A percentile compares a stretch with the other conserved stretches of the same genome.
These are phyloP conservation scores for Synergus gifuensis DNA, from an alignment of 2,888 invertebrate species.

Conservation along the genomic window DNA sequence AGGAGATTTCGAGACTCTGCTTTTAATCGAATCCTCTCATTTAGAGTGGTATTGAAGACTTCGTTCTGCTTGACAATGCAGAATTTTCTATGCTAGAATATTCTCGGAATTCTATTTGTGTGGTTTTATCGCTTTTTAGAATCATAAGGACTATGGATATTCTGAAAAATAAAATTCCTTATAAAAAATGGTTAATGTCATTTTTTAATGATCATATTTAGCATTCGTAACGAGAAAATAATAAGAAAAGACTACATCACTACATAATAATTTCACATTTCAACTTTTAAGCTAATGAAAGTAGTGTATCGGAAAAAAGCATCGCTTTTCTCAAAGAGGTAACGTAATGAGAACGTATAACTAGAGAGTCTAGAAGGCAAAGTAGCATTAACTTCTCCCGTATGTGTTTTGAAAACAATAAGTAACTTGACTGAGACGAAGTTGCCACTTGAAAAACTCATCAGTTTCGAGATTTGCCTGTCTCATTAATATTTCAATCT, in stretches of 20 bases:
- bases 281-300: not conserved
- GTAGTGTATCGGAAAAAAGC: not conserved
- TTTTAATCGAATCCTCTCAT: slow-evolving; percentile 41
- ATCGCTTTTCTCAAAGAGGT: slow-evolving; percentile 33
- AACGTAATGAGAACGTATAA: slow-evolving; percentile 55
- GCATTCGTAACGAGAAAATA: too few relatives aligned
- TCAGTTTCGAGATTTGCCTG: slow-evolving; percentile 55
- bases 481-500: not conserved
- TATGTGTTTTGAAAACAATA: slow-evolving; percentile 62
- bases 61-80: slow-evolving; percentile 15
- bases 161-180: not conserved
- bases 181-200: too few relatives aligned
- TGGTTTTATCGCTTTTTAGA: not conserved
- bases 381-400: slow-evolving; percentile 60
- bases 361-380: slow-evolving; percentile 66
- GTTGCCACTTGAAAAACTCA: slow-evolving; percentile 69
- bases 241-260: too few relatives aligned
- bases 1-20: slow-evolving; percentile 13
- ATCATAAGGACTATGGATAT: not conserved
- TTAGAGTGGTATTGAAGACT: slow-evolving; percentile 28
- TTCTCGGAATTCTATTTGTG: not conserved
- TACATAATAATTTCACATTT: not conserved
- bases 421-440: slow-evolving; percentile 61
- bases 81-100: not conserved
- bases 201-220: too few relatives aligned